phyloP scores from a whole-genome alignment of 2,888 invertebrate genomes.

The Monochamus alternatus region DNA sequence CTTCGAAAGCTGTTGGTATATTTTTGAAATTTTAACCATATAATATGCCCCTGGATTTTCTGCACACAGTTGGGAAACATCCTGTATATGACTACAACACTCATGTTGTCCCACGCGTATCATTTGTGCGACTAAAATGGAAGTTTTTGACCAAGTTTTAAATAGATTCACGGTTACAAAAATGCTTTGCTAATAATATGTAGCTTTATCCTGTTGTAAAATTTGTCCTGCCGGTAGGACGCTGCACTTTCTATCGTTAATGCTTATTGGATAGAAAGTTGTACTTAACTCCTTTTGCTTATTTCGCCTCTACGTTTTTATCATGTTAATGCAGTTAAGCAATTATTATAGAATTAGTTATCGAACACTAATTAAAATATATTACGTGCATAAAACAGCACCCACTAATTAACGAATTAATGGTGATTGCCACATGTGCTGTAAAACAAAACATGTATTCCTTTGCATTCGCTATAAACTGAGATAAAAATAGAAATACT shows the following conservation, averaged over 20 bases:
- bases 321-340: constrained; percentile 22
- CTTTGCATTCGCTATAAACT: constrained; percentile 1
- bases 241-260: too few relatives aligned
- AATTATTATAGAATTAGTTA: constrained; percentile 34
- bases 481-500: constrained; percentile 8
- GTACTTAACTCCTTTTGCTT: neutral
- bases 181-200: too few relatives aligned
- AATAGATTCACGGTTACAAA: too few relatives aligned
- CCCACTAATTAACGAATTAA: constrained; percentile 27
- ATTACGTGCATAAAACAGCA: constrained; percentile 26
- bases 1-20: too few relatives aligned
- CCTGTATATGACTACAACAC: neutral
- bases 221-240: too few relatives aligned
- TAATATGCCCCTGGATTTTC: too few relatives aligned
- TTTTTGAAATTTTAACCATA: too few relatives aligned
- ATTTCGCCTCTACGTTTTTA: neutral
- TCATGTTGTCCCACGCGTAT: too few relatives aligned
- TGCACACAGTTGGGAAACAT: too few relatives aligned
- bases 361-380: constrained; percentile 37
- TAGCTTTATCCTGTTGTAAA: too few relatives aligned
- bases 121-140: too few relatives aligned
- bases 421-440: constrained; percentile 30
- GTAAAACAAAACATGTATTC: constrained; percentile 18
- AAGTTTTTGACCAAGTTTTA: too few relatives aligned
- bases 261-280: neutral